Percentiles rank a stretch among this genome's conserved stretches.
phyloP scores from a whole-genome alignment of 2,113 vertebrate genomes.

The Perccottus glenii region DNA sequence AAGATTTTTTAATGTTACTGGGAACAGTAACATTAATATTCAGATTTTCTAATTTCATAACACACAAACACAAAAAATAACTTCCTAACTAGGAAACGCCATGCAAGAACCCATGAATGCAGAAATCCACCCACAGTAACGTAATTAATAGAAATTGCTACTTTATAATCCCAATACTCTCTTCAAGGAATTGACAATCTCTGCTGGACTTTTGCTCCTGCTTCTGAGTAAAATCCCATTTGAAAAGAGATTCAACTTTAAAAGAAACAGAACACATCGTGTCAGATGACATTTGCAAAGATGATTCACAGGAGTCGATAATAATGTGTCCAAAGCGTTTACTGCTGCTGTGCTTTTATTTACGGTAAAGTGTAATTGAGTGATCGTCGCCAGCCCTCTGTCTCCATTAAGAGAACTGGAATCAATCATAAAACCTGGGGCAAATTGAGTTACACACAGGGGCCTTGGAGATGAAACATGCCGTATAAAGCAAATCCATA shows the following conservation, averaged over 20 bases:
- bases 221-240: constrained; percentile 17
- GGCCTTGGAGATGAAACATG: constrained; percentile 54
- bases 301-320: constrained; percentile 16
- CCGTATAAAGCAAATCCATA: constrained; percentile 57
- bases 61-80: too few species aligned
- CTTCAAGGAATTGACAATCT: constrained; percentile 21
- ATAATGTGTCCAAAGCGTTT: constrained; percentile 12
- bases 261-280: constrained; percentile 23
- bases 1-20: too few species aligned
- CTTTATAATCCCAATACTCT: constrained; percentile 42
- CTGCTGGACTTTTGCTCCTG: constrained; percentile 10
- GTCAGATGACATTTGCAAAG: constrained; percentile 27
- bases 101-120: background rate
- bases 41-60: too few species aligned
- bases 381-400: constrained; percentile 39
- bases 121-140: constrained; percentile 19
- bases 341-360: constrained; percentile 24
- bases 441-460: constrained; percentile 46
- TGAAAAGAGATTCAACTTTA: constrained; percentile 31
- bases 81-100: too few species aligned
- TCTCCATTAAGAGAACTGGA: constrained; percentile 48
- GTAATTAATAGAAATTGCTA: constrained; percentile 44
- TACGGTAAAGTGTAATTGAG: constrained; percentile 46
- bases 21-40: too few species aligned
- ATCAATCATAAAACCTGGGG: constrained; percentile 35